Evolutionary conservation across 2,113 vertebrate genomes (phyloP), one percentile per base, ranked within the genome.

Genomic region (Danionella cerebrum): DNA sequence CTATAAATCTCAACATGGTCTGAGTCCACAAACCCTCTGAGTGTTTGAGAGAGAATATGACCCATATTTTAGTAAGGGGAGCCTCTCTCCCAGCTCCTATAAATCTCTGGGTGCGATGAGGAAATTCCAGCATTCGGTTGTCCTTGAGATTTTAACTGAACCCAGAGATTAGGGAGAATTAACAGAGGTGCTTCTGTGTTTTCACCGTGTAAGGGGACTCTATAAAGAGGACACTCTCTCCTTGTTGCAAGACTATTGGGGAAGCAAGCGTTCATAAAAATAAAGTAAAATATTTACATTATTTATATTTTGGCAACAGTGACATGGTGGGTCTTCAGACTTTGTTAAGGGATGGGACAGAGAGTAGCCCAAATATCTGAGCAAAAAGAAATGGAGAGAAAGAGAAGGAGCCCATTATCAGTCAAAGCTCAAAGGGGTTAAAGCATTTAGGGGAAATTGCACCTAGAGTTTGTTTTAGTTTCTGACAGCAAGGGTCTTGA

Each of bases 221-320:
- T 24, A 53, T 67, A 70, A 78, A 76, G 72, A 81, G 67, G n/a
- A 9, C 19, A 22, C 12, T 38, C 3, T 8, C 21, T 39, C 25
- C n/a, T 39, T 59, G 16, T 72, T 39, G 24, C 24, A 59, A 63
- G 69, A 71, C 72, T 9, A 42, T 22, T 39, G 65, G 33, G 65
- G 51, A 65, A 47, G 76, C 54, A 18, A 31, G 1, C 3, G 22
- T 67, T 59, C 57, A 35, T 4, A 25, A 21, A 19, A 44, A 24
- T 21, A 33, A 5, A n/a, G n/a, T n/a, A 75, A 79, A 83, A 86
- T 83, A 79, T 84, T 85, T 83, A 82, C 65, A 77, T 62, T 76
- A 65, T 21, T 31, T 35, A 27, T 74, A 58, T n/a, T n/a, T n/a
- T 18, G 50, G 69, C 51, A 59, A 73, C 29, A 53, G 41, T 68